Evolutionary conservation across 2,797 vertebrate genomes (phyloP), one percentile per base, ranked within the genome.

Genomic region (Ispidina picta): DNA sequence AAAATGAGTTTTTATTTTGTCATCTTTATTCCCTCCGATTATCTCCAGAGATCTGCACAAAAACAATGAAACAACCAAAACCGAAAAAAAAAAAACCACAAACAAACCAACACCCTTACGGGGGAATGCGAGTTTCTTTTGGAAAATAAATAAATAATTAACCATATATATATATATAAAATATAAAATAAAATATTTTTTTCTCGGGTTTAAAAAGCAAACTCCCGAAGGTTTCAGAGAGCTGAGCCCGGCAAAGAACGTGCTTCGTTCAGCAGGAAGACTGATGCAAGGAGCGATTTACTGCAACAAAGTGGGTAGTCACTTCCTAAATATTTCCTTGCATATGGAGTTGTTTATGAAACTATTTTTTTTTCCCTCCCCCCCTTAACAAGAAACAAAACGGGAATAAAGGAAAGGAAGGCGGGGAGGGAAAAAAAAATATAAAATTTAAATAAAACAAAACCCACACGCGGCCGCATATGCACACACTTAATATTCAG

Each of bases 251-350:
- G 89, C 11, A 17, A 49, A 49, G 48, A 25, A 11, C 11, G 43
- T 8, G 54, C 5, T 2, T 15, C 64, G 20, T 22, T 28, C 37
- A 33, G 82, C 78, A 60, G 81, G 84, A 68, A 59, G 55, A 5
- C 31, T 68, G 90, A 68, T 54, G 78, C 8, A 46, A 88, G 88
- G 86, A 86, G 26, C 73, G 14, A 46, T 23, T 72, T 83, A 13
- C 76, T 6, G 72, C 90, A 70, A 41, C 65, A 41, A 65, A 62
- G 73, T 6, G 58, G 73, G 83, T 33, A 89, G 88, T 93, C 94
- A 92, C 94, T 92, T 94, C 95, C 92, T 89, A 93, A 94, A 92
- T 96, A 94, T 94, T 92, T 89, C 94, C 89, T n/a, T 80, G 73
- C 92, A 92, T 86, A 89, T 83, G 94, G 95, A 90, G 51, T 28